Conservation (phyloP, 2,888 invertebrate species). For the Acleris emargana region DNA sequence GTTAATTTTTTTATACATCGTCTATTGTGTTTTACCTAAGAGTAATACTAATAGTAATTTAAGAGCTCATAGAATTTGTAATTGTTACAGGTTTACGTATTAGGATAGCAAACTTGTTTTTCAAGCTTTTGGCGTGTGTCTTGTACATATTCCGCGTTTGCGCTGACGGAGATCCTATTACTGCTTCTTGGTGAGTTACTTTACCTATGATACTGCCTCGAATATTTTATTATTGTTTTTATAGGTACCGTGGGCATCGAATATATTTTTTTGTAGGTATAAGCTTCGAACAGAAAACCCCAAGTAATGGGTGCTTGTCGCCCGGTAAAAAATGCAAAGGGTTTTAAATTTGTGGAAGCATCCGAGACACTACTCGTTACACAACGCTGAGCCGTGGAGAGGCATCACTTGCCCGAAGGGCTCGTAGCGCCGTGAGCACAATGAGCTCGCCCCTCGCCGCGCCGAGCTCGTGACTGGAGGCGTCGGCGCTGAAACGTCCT, state of each 20-base stretch:
- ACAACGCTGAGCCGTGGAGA: conserved; percentile 28
- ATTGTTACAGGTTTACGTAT: conserved; percentile 95
- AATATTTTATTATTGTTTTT: background rate
- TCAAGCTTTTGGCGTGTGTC: conserved; percentile 98
- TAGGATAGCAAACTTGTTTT: conserved; percentile 98
- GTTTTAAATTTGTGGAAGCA: conserved; percentile 17
- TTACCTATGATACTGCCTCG: background rate
- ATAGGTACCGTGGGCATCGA: background rate
- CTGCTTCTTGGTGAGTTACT: conserved; percentile 92
- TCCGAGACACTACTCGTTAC: conserved; percentile 30
- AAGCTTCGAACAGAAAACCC: conserved; percentile 1
- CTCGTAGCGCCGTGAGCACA: conserved; percentile 9
- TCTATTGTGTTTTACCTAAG: too few species aligned
- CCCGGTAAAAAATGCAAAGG: conserved; percentile 13
- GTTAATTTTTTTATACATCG: too few species aligned
- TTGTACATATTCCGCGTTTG: conserved; percentile 97
- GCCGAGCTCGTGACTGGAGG: too few species aligned
- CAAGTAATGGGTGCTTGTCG: conserved; percentile 1
- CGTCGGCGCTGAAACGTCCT: too few species aligned
- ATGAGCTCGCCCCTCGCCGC: conserved; percentile 5
- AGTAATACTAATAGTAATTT: too few species aligned
- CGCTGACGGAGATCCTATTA: conserved; percentile 94
- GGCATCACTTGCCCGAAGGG: conserved; percentile 23
- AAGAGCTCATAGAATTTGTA: background rate
- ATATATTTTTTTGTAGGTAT: background rate